Conservation (phyloP, 2,888 invertebrate genomes). For the Ectemnius continuus region DNA sequence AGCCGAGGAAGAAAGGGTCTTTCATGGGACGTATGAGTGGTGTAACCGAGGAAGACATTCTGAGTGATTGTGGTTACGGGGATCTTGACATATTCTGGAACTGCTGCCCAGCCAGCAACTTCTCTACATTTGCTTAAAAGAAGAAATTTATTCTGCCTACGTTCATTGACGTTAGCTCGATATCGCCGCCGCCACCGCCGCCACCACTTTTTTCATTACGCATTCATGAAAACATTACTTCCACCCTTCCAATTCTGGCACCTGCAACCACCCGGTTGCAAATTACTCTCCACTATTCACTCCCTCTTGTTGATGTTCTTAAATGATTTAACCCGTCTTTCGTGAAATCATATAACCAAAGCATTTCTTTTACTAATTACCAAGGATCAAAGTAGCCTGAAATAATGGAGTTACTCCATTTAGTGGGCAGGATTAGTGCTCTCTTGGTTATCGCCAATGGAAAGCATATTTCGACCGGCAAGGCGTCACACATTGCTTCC, state of each 20-base stretch:
- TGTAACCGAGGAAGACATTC: conserved; percentile 76
- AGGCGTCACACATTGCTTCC: too few species aligned
- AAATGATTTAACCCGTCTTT: too few species aligned
- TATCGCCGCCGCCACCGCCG: background rate
- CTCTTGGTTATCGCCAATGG: too few species aligned
- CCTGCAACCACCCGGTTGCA: too few species aligned
- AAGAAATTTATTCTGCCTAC: conserved; percentile 53
- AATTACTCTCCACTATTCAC: too few species aligned
- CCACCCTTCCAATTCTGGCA: background rate
- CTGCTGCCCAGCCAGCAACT: conserved; percentile 47
- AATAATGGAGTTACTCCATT: too few species aligned
- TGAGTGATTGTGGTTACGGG: conserved; percentile 77
- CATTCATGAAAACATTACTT: background rate
- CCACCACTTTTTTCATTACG: background rate
- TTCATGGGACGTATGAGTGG: conserved; percentile 75
- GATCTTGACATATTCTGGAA: conserved; percentile 74
- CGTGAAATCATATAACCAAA: too few species aligned
- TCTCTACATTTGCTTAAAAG: conserved; percentile 62
- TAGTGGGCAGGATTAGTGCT: too few species aligned
- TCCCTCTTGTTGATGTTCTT: too few species aligned
- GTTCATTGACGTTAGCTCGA: conserved; percentile 14
- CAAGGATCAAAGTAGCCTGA: too few species aligned
- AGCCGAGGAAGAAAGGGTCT: conserved; percentile 67
- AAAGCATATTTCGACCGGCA: too few species aligned
- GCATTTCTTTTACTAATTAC: too few species aligned